Evolutionary conservation across 1,140 invertebrate species (phyloP), one percentile per base, ranked within the genome.

Genomic region (Conopomorpha cramerella): DNA sequence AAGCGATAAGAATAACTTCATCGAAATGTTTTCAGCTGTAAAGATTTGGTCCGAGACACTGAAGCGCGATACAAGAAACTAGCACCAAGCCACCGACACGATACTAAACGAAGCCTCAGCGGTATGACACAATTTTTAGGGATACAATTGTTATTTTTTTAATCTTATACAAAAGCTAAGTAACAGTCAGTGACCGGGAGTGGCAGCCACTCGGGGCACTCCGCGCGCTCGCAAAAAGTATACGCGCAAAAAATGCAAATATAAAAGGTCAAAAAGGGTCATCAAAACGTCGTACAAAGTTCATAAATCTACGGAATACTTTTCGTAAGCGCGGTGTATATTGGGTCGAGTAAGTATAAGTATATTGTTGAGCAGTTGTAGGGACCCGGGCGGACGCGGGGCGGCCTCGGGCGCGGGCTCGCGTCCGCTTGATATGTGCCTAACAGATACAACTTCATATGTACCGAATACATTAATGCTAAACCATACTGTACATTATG

Each of bases 11-110:
- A 53, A 66, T 59, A 63, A 70, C 40, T 54, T 51, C 54, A 57
- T 63, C 67, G 49, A 58, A 66, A 52, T 58, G 38, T 58, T n/a
- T n/a, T n/a, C n/a, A 64, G 65, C 55, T 58, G 59, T 65, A 49
- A 60, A 54, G 60, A 57, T 65, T 76, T 76, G 71, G 71, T 76
- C 71, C 71, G 64, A 76, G 63, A 73, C 60, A 65, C 66, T 60
- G 62, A 72, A 71, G 71, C 68, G 47, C 68, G 55, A 49, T 51
- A 61, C 55, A 59, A 41, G 48, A 54, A 65, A 62, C 62, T 70
- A 74, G 65, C 67, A 71, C 62, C 63, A 67, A 72, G 65, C 67
- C 67, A 67, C 57, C 59, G 55, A n/a, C 64, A 70, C 57, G 53
- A 60, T 43, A 49, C 49, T 43, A 38, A 65, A 63, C 55, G 51